Base-by-base conservation (phyloP, 2,797 vertebrate genomes). In the Leuciscus waleckii region DNA sequence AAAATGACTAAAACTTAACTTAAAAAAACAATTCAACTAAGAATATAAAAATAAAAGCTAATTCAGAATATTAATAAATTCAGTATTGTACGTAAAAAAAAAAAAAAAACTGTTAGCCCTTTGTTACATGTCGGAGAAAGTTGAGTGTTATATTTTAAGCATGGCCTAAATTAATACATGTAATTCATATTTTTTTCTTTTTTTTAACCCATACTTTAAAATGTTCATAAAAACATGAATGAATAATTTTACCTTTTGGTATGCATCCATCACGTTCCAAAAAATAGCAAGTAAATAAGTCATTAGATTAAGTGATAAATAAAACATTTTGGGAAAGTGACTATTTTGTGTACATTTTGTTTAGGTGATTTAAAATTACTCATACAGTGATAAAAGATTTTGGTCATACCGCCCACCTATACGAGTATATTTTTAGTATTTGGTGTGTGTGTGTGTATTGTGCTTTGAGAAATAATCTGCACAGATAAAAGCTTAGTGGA, bases 401-500 rank as follows among this genome's bases (percentile, higher is more conserved):
- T 78, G 76, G 16, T 78, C 54, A 61, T 78, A 78, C 56, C 37
- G 0, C 76, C 76, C n/a, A 78, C 76, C 35, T 61, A 13, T 78
- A 29, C 16, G 0, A 78, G 86, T 83, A 73, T 78, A 46, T 73
- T 77, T 75, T 68, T 77, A 58, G 39, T 71, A 49, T 39, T 81
- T 83, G 14, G 85, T 84, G 67, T 68, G 37, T 32, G 87, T 41
- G 41, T 84, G 75, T 83, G 83, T 85, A 13, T 63, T 82, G 65
- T 87, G 68, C 32, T 56, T 43, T 82, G 19, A 69, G 6, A 82
- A 10, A n/a, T 75, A 46, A 71, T 79, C 56, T 80, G 13, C 75
- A 89, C 78, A 82, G 5, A 78, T 85, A 14, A 79, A 85, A 75
- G 23, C 75, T 9, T 49, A 49, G 46, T 49, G 46, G 16, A 17